Conservation (phyloP, 2,113 vertebrate species). For the Colossoma macropomum region DNA sequence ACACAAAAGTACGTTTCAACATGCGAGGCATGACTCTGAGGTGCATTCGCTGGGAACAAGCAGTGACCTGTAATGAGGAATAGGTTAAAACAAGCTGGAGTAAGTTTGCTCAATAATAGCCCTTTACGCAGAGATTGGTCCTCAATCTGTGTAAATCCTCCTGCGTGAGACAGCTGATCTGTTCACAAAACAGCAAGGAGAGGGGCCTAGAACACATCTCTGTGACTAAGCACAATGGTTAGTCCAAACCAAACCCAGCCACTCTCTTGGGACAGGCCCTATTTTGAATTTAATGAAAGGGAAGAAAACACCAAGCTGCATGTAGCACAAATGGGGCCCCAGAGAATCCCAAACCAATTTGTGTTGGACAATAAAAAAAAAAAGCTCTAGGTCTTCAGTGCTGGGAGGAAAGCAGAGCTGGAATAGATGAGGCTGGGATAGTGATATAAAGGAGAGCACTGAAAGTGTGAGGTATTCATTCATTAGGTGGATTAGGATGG, state of each 20-base stretch:
- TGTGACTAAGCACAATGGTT: conserved; percentile 71
- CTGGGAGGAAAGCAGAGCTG: conserved; percentile 58
- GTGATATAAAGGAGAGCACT: conserved; percentile 53
- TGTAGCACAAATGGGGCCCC: conserved; percentile 67
- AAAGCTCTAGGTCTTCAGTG: conserved; percentile 55
- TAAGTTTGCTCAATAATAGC: conserved; percentile 49
- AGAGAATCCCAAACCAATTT: conserved; percentile 72
- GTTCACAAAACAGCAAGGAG: conserved; percentile 57
- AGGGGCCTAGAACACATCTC: conserved; percentile 64
- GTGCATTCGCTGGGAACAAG: not conserved
- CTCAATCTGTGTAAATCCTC: conserved; percentile 68
- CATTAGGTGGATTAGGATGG: conserved; percentile 59
- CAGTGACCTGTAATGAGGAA: conserved; percentile 24
- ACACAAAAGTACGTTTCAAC: conserved; percentile 21
- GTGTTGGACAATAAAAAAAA: conserved; percentile 66
- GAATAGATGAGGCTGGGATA: conserved; percentile 60
- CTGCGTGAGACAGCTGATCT: conserved; percentile 50
- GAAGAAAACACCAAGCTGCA: conserved; percentile 65
- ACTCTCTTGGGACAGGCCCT: conserved; percentile 66
- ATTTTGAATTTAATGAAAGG: conserved; percentile 73
- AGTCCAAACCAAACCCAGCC: conserved; percentile 54
- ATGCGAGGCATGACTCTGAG: not conserved
- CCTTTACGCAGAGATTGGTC: conserved; percentile 40
- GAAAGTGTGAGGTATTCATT: conserved; percentile 59
- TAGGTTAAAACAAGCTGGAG: conserved; percentile 19